Percentiles rank a stretch among this genome's conserved stretches.
phyloP scores from a whole-genome alignment of 2,888 invertebrate species.

The Deilephila porcellus region DNA sequence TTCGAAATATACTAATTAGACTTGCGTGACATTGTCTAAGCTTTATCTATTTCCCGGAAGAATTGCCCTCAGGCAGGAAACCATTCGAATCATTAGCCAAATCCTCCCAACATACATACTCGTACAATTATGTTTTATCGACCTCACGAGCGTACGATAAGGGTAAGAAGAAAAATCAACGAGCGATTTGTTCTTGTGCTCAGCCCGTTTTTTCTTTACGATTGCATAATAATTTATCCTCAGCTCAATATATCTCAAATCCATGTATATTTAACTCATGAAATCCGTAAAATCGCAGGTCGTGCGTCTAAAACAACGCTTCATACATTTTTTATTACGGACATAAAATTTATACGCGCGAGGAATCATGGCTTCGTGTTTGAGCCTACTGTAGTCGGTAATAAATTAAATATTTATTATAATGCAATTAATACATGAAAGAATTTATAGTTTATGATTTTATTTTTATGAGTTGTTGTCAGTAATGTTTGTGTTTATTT shows the following conservation, averaged over 20 bases:
- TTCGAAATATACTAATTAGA: no score
- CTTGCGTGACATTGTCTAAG: no score
- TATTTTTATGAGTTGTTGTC: neutral
- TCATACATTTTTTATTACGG: conserved; percentile 30
- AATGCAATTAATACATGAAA: conserved; percentile 27
- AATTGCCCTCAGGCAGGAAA: no score
- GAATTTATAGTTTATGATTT: neutral
- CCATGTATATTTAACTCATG: conserved; percentile 20
- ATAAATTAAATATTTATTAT: conserved; percentile 27
- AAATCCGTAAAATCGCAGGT: conserved; percentile 19
- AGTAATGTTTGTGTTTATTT: neutral
- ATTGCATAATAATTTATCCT: neutral
- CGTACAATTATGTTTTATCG: no score
- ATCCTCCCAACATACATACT: no score
- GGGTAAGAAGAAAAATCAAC: neutral
- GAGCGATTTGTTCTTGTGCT: neutral
- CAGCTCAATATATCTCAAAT: neutral
- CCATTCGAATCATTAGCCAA: no score
- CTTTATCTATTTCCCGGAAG: no score
- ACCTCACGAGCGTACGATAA: no score
- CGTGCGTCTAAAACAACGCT: conserved; percentile 26
- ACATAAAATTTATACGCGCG: conserved; percentile 29
- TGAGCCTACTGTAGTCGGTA: neutral
- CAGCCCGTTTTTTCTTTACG: neutral
- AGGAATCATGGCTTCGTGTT: conserved; percentile 16